phyloP scores from a whole-genome alignment of 2,797 vertebrate species.

The Smutsia temminckii region DNA sequence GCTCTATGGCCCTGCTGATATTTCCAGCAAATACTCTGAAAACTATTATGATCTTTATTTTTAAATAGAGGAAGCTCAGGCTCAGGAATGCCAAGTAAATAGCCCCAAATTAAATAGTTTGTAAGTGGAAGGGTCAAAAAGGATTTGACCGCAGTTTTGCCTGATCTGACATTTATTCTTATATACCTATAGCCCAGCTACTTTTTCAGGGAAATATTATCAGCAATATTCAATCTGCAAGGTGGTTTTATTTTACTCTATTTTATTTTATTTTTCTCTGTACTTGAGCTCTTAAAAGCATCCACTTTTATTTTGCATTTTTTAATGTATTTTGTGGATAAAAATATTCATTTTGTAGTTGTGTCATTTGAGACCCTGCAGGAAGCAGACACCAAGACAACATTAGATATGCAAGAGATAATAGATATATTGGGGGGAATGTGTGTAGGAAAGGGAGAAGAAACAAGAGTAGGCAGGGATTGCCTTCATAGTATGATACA shows the following conservation, averaged over 20 bases:
- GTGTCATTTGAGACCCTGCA: background rate
- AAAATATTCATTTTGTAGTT: background rate
- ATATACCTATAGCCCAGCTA: background rate
- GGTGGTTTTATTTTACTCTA: background rate
- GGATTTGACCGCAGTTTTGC: background rate
- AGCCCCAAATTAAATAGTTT: background rate
- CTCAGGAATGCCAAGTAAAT: background rate
- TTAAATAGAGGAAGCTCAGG: background rate
- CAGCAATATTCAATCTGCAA: background rate
- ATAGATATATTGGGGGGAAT: background rate
- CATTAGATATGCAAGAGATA: background rate
- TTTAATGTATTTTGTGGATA: background rate
- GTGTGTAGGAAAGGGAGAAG: background rate
- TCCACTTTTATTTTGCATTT: background rate
- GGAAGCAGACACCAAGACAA: background rate
- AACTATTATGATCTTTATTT: background rate
- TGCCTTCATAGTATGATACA: background rate
- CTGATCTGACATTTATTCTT: background rate
- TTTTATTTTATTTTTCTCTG: background rate
- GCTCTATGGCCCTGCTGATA: background rate
- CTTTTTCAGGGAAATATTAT: background rate
- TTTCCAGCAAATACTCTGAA: background rate
- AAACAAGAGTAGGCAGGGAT: background rate
- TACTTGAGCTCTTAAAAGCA: background rate
- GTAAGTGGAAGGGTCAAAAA: background rate